A percentile compares a stretch with the other conserved stretches of the same genome.
These are phyloP conservation scores for Chionomys nivalis DNA, from an alignment of 2,113 vertebrate genomes.

Conservation along the genomic window DNA sequence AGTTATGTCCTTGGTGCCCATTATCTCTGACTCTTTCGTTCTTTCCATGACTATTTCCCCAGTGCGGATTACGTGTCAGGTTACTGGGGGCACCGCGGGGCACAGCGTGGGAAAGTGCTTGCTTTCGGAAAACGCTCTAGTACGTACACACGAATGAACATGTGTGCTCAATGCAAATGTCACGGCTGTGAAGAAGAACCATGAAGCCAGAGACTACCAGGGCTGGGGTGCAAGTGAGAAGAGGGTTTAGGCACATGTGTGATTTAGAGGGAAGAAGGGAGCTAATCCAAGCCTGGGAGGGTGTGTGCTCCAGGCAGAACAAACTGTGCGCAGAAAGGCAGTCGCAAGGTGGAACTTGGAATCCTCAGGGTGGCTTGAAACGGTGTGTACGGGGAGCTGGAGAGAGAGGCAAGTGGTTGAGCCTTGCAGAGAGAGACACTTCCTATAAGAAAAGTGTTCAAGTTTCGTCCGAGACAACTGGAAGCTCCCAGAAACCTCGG, in stretches of 20 bases:
- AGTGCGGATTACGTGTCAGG: not conserved
- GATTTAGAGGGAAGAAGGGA: not conserved
- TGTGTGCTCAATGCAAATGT: not conserved
- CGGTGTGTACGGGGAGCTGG: not conserved
- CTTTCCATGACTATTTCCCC: not conserved
- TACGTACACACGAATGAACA: not conserved
- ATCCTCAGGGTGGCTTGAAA: not conserved
- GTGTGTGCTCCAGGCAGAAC: not conserved
- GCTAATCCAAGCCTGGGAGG: too few species aligned
- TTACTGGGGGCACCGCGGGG: not conserved
- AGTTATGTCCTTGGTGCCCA: not conserved
- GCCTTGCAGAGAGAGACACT: not conserved
- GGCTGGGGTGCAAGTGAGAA: rapidly evolving
- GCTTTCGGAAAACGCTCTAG: not conserved
- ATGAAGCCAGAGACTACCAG: not conserved
- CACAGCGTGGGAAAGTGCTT: not conserved
- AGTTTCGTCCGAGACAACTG: not conserved
- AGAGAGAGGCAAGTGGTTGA: not conserved
- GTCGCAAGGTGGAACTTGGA: not conserved
- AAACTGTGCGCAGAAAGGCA: not conserved
- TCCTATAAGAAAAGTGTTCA: not conserved
- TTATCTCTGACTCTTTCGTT: not conserved
- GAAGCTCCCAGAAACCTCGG: not conserved
- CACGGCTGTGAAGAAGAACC: not conserved
- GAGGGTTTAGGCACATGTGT: not conserved